Evolutionary conservation across 2,888 invertebrate genomes (phyloP).

Genomic region (Chalcosyrphus nemorum): DNA sequence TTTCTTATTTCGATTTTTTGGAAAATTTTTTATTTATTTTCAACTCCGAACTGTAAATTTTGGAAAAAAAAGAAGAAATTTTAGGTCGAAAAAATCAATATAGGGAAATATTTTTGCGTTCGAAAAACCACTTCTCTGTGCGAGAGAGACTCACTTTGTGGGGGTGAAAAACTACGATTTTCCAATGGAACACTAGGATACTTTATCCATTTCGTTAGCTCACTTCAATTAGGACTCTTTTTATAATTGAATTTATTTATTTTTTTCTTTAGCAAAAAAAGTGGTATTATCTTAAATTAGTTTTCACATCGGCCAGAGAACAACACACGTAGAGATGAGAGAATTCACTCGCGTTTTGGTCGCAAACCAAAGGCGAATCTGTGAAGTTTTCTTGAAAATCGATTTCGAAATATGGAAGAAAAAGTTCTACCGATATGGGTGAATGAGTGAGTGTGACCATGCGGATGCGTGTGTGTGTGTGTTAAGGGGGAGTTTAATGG

Average conservation of each 20-base stretch:
- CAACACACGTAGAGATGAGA: constrained; percentile 72
- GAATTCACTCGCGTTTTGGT: constrained; percentile 72
- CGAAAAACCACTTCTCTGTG: constrained; percentile 38
- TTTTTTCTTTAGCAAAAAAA: too few relatives aligned
- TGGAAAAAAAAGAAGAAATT: background rate
- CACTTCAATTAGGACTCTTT: constrained; percentile 15
- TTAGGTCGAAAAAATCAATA: constrained; percentile 42
- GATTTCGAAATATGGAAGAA: constrained; percentile 71
- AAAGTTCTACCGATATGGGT: constrained; percentile 49
- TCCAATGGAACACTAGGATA: constrained; percentile 52
- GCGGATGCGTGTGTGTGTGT: background rate
- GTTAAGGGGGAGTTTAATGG: background rate
- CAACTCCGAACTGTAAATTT: constrained; percentile 38
- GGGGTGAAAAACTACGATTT: constrained; percentile 39
- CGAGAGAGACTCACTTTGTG: constrained; percentile 59
- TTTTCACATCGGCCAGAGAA: constrained; percentile 59
- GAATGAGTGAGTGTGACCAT: constrained; percentile 31
- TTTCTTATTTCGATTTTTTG: background rate
- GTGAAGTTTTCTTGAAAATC: constrained; percentile 71
- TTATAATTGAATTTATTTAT: too few relatives aligned
- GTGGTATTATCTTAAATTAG: constrained; percentile 13
- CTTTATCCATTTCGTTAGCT: constrained; percentile 51
- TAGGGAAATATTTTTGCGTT: constrained; percentile 28
- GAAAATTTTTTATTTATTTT: constrained; percentile 11
- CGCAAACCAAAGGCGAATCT: constrained; percentile 66